Percentiles rank a stretch among this genome's conserved stretches.
Evolutionary conservation across 2,113 vertebrate genomes (phyloP).

Genomic region (Rhinoderma darwinii): DNA sequence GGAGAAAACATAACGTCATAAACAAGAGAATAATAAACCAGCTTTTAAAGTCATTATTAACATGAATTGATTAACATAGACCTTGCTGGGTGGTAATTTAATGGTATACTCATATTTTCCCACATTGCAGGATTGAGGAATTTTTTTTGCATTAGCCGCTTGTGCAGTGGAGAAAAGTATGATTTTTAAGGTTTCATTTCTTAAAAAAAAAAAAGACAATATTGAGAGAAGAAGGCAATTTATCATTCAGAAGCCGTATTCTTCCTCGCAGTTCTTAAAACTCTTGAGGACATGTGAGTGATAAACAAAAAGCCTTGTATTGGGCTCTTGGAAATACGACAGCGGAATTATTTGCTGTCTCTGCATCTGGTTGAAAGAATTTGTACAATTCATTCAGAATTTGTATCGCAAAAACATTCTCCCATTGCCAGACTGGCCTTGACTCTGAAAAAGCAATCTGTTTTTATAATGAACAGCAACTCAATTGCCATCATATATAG

Average conservation of each 20-base stretch:
- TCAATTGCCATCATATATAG: conserved; percentile 2
- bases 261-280: conserved; percentile 64
- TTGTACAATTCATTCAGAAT: conserved; percentile 53
- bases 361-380: conserved; percentile 50
- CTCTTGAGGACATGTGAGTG: conserved; percentile 67
- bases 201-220: conserved; percentile 63
- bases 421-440: conserved; percentile 44
- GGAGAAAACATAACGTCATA: conserved; percentile 9
- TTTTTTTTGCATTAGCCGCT: conserved; percentile 20
- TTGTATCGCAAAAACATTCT: conserved; percentile 46
- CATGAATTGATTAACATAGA: conserved; percentile 2
- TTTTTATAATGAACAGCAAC: conserved; percentile 40
- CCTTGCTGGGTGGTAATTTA: conserved; percentile 1
- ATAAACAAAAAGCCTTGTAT: conserved; percentile 63
- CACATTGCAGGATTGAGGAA: neutral
- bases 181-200: conserved; percentile 67
- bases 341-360: conserved; percentile 50
- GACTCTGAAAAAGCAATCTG: conserved; percentile 40
- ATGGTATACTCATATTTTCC: neutral
- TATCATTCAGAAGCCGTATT: conserved; percentile 64
- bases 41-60: neutral
- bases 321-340: conserved; percentile 43
- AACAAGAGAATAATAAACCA: neutral
- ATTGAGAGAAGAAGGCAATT: conserved; percentile 60
- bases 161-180: conserved; percentile 68